Conservation (phyloP, 2,797 vertebrate genomes). For the Urosaurus nigricauda region DNA sequence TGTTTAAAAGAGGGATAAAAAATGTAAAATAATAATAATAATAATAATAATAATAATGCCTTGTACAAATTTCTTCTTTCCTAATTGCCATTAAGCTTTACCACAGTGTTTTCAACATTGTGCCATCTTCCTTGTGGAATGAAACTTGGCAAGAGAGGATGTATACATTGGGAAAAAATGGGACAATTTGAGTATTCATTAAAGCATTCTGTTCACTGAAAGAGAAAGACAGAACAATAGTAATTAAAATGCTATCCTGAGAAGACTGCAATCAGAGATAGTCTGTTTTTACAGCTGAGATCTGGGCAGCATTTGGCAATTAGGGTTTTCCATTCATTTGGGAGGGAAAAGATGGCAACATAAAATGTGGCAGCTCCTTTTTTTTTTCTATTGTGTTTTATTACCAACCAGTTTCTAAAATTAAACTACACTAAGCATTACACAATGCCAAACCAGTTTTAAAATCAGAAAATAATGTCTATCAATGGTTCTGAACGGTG, state of each 20-base stretch:
- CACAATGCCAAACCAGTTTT: background rate
- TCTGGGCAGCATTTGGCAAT: background rate
- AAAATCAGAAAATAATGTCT: background rate
- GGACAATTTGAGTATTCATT: conserved; percentile 30
- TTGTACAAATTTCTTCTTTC: conserved; percentile 36
- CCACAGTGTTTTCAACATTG: conserved; percentile 29
- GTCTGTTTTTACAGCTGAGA: background rate
- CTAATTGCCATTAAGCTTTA: conserved; percentile 56
- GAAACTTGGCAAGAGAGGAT: conserved; percentile 5
- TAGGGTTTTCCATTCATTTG: background rate
- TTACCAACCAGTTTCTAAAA: background rate
- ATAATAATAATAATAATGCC: conserved; percentile 35
- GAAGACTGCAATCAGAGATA: background rate
- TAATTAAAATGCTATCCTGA: conserved; percentile 4
- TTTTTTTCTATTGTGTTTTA: background rate
- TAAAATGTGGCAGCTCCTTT: background rate
- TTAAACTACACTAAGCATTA: background rate
- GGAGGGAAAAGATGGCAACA: background rate
- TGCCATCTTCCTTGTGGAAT: conserved; percentile 36
- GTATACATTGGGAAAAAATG: background rate
- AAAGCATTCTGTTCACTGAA: conserved; percentile 42
- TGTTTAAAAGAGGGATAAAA: background rate
- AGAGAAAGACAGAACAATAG: conserved; percentile 51
- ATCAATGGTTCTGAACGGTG: background rate
- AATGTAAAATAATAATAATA: conserved; percentile 27